Conservation (phyloP, 2,888 invertebrate species). For the Rhingia campestris region DNA sequence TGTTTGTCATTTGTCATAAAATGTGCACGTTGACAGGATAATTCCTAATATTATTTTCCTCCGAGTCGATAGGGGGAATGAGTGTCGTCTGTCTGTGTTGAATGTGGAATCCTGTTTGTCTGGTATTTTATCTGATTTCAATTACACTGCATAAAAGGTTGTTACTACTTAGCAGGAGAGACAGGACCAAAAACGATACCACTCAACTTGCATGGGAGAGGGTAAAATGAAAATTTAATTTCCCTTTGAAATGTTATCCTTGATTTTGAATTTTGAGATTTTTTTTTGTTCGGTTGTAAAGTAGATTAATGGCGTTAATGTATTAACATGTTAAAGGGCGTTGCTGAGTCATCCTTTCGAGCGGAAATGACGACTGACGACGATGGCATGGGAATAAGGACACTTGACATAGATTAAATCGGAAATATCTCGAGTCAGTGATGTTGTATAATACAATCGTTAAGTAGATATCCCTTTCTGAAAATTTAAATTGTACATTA, state of each 20-base stretch:
- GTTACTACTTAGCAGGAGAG: slow-evolving; percentile 6
- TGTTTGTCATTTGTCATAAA: slow-evolving; percentile 57
- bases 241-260: slow-evolving; percentile 50
- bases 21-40: slow-evolving; percentile 59
- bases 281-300: slow-evolving; percentile 4
- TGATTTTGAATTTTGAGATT: slow-evolving; percentile 10
- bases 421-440: slow-evolving; percentile 24
- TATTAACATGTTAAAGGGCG: slow-evolving; percentile 58
- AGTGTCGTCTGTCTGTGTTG: slow-evolving; percentile 29
- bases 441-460: slow-evolving; percentile 10
- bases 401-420: slow-evolving; percentile 58
- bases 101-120: slow-evolving; percentile 41
- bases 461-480: background rate
- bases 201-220: background rate
- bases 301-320: slow-evolving; percentile 46
- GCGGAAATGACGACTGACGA: slow-evolving; percentile 28
- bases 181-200: background rate
- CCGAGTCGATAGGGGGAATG: slow-evolving; percentile 23
- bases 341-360: background rate
- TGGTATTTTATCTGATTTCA: slow-evolving; percentile 65
- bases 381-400: slow-evolving; percentile 52
- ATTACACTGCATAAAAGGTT: slow-evolving; percentile 48
- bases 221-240: slow-evolving; percentile 49
- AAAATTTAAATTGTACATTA: too few species aligned
- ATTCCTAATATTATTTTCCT: slow-evolving; percentile 47